These are phyloP conservation scores for Pteropus alecto DNA, from an alignment of 2,113 vertebrate genomes.

Conservation along the genomic window DNA sequence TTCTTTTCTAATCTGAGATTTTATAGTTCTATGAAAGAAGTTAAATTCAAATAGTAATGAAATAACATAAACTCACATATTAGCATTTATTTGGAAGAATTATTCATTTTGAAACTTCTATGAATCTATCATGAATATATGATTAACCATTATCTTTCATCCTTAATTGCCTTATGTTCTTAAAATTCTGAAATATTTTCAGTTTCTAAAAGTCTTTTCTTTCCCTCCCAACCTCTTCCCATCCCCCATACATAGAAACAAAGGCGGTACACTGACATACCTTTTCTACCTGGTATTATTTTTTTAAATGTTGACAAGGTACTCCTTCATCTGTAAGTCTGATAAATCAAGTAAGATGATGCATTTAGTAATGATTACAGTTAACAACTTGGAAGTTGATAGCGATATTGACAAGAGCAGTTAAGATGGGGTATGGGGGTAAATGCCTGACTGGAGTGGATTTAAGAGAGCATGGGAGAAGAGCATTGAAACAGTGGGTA, in stretches of 20 bases:
- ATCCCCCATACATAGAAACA: not conserved
- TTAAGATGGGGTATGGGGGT: not conserved
- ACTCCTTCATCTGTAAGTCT: not conserved
- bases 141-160: not conserved
- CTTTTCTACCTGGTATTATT: not conserved
- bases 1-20: not conserved
- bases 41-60: not conserved
- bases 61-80: not conserved
- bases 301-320: not conserved
- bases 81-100: not conserved
- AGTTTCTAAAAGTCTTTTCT: not conserved
- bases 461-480: not conserved
- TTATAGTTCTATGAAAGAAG: not conserved
- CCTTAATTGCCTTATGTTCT: not conserved
- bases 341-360: not conserved
- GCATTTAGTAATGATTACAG: not conserved
- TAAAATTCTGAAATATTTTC: not conserved
- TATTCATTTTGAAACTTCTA: not conserved
- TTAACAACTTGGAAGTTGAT: not conserved
- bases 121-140: not conserved
- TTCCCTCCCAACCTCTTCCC: not conserved
- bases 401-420: not conserved
- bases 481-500: not conserved
- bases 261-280: not conserved
- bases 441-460: not conserved